Conservation (phyloP, 2,797 vertebrate species). For the Propithecus perrieri region DNA sequence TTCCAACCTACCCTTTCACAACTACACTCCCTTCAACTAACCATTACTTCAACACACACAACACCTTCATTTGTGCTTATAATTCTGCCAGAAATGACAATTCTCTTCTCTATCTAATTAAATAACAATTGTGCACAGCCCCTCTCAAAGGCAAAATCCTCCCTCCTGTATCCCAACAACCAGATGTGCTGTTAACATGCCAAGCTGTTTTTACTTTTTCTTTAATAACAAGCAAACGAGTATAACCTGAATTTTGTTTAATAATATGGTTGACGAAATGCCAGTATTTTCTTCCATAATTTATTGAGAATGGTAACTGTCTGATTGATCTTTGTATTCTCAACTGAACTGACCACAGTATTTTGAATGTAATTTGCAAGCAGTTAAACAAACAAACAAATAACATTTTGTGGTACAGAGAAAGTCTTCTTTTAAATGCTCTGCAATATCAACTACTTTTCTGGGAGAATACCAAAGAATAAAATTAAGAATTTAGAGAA, state of each 20-base stretch:
- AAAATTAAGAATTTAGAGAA: background rate
- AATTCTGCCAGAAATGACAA: background rate
- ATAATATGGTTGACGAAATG: background rate
- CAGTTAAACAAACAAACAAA: background rate
- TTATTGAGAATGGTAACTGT: background rate
- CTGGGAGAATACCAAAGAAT: background rate
- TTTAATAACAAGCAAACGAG: background rate
- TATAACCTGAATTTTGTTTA: background rate
- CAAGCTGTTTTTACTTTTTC: background rate
- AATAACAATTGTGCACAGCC: background rate
- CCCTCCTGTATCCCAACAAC: background rate
- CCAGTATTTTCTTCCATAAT: background rate
- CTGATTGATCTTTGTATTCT: background rate
- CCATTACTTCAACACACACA: background rate
- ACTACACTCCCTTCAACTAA: background rate
- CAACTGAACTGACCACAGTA: background rate
- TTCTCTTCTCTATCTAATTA: background rate
- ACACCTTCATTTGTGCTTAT: background rate
- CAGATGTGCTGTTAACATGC: background rate
- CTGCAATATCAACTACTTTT: background rate
- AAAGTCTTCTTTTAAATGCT: background rate
- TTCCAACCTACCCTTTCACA: background rate
- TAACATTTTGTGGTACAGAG: background rate
- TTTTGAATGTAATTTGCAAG: background rate
- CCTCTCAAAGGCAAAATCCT: background rate